phyloP scores from a whole-genome alignment of 1,140 invertebrate species.

The Cydia pomonella region DNA sequence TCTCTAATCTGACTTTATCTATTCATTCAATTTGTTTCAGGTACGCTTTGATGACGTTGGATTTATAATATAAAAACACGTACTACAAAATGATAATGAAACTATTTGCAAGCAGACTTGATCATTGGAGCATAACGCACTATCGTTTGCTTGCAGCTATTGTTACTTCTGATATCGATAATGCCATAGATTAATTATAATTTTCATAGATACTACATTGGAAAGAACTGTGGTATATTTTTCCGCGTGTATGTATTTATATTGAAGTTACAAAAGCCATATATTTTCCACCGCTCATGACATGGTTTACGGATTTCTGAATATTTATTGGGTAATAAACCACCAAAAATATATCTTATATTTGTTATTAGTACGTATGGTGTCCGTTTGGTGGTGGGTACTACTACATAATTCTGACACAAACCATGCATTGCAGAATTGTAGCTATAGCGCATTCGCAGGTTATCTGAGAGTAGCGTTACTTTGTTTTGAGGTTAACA shows the following conservation, averaged over 20 bases:
- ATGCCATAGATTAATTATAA: not conserved
- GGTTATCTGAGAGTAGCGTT: slow-evolving; percentile 2
- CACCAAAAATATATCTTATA: too few relatives aligned
- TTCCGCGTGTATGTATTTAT: too few relatives aligned
- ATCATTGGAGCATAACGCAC: not conserved
- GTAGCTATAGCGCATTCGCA: not conserved
- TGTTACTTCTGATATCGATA: not conserved
- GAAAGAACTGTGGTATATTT: too few relatives aligned
- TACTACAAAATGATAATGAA: not conserved
- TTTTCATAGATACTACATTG: not conserved
- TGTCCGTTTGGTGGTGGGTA: not conserved
- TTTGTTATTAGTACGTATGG: not conserved
- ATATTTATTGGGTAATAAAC: too few relatives aligned
- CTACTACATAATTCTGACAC: not conserved
- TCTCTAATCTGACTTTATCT: too few relatives aligned
- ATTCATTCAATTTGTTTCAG: too few relatives aligned
- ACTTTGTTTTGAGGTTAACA: slow-evolving; percentile 25
- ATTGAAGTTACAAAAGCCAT: too few relatives aligned
- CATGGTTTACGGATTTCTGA: too few relatives aligned
- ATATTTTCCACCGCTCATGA: too few relatives aligned
- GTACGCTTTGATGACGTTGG: too few relatives aligned
- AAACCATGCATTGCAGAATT: not conserved
- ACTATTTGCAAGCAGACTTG: not conserved
- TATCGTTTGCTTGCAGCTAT: not conserved
- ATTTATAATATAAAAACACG: too few relatives aligned